Conservation (phyloP, 2,888 invertebrate species). For the Gymnosoma rotundatum region DNA sequence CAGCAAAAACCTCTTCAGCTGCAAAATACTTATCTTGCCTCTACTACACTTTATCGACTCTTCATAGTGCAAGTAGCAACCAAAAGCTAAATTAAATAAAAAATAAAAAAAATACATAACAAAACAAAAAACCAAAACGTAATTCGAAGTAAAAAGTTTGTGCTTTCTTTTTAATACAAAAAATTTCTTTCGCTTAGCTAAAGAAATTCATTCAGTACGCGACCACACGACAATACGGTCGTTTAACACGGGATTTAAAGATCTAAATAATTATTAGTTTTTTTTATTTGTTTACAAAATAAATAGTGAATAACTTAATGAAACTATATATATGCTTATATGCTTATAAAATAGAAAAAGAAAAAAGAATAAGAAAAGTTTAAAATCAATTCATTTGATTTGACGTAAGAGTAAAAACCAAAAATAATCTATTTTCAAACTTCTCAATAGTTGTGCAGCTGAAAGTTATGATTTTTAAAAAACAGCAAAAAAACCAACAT, state of each 20-base stretch:
- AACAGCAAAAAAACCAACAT: background rate
- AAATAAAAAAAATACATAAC: slow-evolving; percentile 31
- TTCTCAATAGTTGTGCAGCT: background rate
- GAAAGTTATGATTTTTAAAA: slow-evolving; percentile 44
- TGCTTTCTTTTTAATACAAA: slow-evolving; percentile 78
- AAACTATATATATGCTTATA: slow-evolving; percentile 7
- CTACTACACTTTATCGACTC: slow-evolving; percentile 29
- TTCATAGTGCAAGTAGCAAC: slow-evolving; percentile 45
- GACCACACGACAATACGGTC: slow-evolving; percentile 77
- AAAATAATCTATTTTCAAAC: slow-evolving; percentile 4
- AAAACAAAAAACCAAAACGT: slow-evolving; percentile 66
- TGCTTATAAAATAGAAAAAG: slow-evolving; percentile 25
- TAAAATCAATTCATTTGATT: no score
- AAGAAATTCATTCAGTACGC: slow-evolving; percentile 79
- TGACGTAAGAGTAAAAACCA: slow-evolving; percentile 14
- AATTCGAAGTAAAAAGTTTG: slow-evolving; percentile 69
- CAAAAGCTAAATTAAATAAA: slow-evolving; percentile 42
- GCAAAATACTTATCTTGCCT: slow-evolving; percentile 57
- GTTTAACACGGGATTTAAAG: slow-evolving; percentile 72
- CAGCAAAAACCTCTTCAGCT: slow-evolving; percentile 56
- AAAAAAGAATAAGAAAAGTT: background rate
- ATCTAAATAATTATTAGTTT: background rate
- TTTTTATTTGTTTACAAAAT: slow-evolving; percentile 29
- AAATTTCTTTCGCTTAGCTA: slow-evolving; percentile 78
- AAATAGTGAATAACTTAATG: slow-evolving; percentile 30